Evolutionary conservation across 2,888 invertebrate species (phyloP), one percentile per base, ranked within the genome.

Genomic region (Trissonchulus sp.): DNA sequence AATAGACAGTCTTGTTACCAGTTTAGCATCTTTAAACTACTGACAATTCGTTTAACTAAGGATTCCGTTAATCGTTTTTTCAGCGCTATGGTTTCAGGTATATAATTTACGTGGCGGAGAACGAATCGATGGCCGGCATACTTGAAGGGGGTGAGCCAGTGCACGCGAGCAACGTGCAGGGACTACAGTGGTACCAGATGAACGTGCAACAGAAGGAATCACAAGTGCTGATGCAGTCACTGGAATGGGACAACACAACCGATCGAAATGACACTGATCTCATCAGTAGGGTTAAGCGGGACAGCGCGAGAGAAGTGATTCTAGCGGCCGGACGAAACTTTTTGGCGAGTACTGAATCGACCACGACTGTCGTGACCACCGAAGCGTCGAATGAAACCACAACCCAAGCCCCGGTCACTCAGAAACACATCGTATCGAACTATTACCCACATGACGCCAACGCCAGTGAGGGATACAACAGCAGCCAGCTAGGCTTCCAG

Each of bases 41-140:
- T n/a, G n/a, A n/a, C n/a, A n/a, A n/a, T n/a, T n/a, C n/a, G n/a
- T n/a, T n/a, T n/a, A n/a, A n/a, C n/a, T n/a, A n/a, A n/a, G n/a
- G n/a, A n/a, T n/a, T n/a, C n/a, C n/a, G n/a, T n/a, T n/a, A n/a
- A n/a, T n/a, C n/a, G n/a, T n/a, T n/a, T n/a, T n/a, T n/a, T n/a
- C n/a, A n/a, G n/a, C n/a, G n/a, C n/a, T n/a, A n/a, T n/a, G n/a
- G n/a, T n/a, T 28, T 65, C 68, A 65, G 68, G n/a, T 65, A 65
- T n/a, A 65, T 65, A 33, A 65, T 65, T 33, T 65, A 65, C n/a
- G 28, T 65, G 8, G 68, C 68, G 8, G 68, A 65, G n/a, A 34
- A 65, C 28, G 68, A 28, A 65, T 15, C 8, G 8, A 34, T 65
- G 31, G 8, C 8, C 68, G 68, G 68, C n/a, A 28, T 65, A 15